Evolutionary conservation across 1,140 invertebrate genomes (phyloP).

Genomic region (Heliconius hermathena): DNA sequence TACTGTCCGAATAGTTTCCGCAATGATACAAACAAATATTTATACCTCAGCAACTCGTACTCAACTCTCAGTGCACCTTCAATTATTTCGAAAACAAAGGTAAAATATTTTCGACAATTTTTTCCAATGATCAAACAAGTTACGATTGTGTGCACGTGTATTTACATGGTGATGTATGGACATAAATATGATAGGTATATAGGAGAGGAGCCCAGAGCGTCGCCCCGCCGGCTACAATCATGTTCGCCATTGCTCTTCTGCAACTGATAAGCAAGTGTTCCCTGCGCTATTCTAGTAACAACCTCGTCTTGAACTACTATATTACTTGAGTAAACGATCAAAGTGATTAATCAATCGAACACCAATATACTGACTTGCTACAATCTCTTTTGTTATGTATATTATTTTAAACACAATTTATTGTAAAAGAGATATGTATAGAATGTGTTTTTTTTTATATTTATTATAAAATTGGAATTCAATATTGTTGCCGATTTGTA

Average conservation of each 20-base stretch:
- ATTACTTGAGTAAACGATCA: background rate
- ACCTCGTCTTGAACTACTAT: background rate
- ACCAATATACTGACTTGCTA: background rate
- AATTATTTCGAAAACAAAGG: background rate
- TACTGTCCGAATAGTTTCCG: background rate
- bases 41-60: background rate
- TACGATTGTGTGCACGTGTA: slow-evolving; percentile 18
- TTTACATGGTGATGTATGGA: slow-evolving; percentile 26
- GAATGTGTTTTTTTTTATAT: background rate
- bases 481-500: no score
- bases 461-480: background rate
- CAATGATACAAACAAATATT: background rate
- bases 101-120: background rate
- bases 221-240: slow-evolving; percentile 35
- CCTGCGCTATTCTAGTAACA: slow-evolving; percentile 16
- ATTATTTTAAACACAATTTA: background rate
- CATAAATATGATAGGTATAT: slow-evolving; percentile 23
- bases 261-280: slow-evolving; percentile 26
- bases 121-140: slow-evolving; percentile 20
- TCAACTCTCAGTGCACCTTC: background rate
- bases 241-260: slow-evolving; percentile 21
- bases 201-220: slow-evolving; percentile 23
- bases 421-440: background rate
- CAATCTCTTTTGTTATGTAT: background rate
- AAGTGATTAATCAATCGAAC: background rate